Evolutionary conservation across 2,888 invertebrate genomes (phyloP).

Genomic region (Oeneis ivallda): DNA sequence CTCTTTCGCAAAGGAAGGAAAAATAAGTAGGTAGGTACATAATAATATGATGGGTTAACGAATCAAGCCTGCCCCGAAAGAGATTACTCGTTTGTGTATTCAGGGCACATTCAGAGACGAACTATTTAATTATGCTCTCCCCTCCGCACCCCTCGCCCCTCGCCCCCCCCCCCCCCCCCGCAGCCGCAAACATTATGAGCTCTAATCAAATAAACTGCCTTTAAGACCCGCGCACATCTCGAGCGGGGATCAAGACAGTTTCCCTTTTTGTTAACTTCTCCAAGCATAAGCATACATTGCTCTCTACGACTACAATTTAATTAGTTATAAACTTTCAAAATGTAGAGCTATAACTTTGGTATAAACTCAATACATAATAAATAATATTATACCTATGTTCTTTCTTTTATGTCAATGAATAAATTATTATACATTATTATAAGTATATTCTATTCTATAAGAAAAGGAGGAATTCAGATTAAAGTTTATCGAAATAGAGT

Average conservation of each 20-base stretch:
- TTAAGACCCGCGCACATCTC: slow-evolving; percentile 17
- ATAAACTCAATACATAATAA: too few relatives aligned
- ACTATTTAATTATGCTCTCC: slow-evolving; percentile 27
- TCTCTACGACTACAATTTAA: background rate
- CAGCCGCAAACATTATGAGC: slow-evolving; percentile 30
- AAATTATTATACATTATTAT: too few relatives aligned
- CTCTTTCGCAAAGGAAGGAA: too few relatives aligned
- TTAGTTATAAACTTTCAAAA: background rate
- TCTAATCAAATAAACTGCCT: slow-evolving; percentile 44
- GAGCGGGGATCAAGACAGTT: background rate
- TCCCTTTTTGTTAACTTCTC: slow-evolving; percentile 2
- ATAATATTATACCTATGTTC: too few relatives aligned
- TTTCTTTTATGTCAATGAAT: too few relatives aligned
- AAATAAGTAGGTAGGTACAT: background rate
- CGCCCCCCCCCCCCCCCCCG: background rate
- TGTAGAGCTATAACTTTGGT: too few relatives aligned
- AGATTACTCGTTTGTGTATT: slow-evolving; percentile 20
- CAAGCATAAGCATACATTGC: background rate
- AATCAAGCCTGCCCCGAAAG: slow-evolving; percentile 9
- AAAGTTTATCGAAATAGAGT: too few relatives aligned
- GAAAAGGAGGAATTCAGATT: too few relatives aligned
- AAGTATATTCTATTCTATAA: too few relatives aligned
- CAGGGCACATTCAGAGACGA: slow-evolving; percentile 13
- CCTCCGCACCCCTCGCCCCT: background rate
- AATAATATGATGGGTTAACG: background rate